Percentiles rank a stretch among this genome's conserved stretches.
These are phyloP conservation scores for Tyria jacobaeae DNA, from an alignment of 2,888 invertebrate genomes.

Conservation along the genomic window DNA sequence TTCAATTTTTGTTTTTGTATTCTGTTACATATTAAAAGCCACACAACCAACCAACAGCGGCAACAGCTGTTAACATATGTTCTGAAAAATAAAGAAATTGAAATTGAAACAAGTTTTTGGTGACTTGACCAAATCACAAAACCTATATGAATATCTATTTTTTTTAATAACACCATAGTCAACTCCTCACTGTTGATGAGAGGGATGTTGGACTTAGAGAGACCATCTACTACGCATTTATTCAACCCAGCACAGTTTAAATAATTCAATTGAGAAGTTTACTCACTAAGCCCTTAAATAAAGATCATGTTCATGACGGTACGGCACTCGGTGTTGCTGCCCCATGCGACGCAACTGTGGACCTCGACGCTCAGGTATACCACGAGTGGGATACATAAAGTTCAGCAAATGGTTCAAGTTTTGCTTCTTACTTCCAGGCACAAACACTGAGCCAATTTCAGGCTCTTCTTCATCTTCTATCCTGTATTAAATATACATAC, in stretches of 20 bases:
- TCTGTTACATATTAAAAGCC: too few relatives aligned
- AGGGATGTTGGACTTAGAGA: too few relatives aligned
- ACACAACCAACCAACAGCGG: too few relatives aligned
- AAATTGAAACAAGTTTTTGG: too few relatives aligned
- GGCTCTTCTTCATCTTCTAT: slow-evolving; percentile 86
- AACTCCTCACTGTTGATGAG: too few relatives aligned
- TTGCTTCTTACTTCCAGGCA: slow-evolving; percentile 95
- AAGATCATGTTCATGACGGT: slow-evolving; percentile 96
- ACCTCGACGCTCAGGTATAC: slow-evolving; percentile 66
- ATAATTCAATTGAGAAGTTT: slow-evolving; percentile 1
- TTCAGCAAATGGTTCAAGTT: slow-evolving; percentile 97
- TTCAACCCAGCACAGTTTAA: neutral
- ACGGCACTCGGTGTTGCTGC: slow-evolving; percentile 67
- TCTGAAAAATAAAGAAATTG: too few relatives aligned
- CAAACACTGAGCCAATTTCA: slow-evolving; percentile 94
- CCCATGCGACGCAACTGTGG: slow-evolving; percentile 66
- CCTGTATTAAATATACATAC: too few relatives aligned
- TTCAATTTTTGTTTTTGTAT: too few relatives aligned
- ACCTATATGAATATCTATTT: too few relatives aligned
- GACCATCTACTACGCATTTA: neutral
- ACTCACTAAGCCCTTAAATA: slow-evolving; percentile 97
- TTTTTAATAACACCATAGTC: too few relatives aligned
- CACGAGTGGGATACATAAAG: slow-evolving; percentile 93
- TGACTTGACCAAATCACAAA: too few relatives aligned
- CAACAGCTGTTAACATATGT: too few relatives aligned